Percentiles rank a stretch among this genome's conserved stretches.
Evolutionary conservation across 35 echinoderm and acorn worm genomes (phyloP).

Genomic region (Ptychodera flava): DNA sequence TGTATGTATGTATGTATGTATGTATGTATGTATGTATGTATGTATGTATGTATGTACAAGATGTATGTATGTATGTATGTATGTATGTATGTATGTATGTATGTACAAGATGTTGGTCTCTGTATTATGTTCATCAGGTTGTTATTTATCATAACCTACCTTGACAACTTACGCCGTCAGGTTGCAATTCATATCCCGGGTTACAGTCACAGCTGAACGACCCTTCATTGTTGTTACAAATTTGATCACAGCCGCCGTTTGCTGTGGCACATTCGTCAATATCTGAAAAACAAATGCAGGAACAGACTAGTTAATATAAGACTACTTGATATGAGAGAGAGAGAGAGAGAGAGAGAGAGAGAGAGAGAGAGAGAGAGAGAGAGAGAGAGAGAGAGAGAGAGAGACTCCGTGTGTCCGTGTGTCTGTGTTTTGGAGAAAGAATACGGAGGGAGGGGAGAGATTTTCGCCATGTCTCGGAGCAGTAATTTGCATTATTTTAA

Average conservation of each 20-base stretch:
- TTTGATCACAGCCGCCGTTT: neutral
- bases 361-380: neutral
- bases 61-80: neutral
- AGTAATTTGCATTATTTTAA: no score
- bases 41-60: neutral
- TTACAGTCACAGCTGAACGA: neutral
- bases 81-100: neutral
- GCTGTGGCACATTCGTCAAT: neutral
- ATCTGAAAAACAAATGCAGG: neutral
- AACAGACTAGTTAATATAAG: neutral
- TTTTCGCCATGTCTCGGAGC: no score
- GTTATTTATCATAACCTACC: neutral
- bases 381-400: neutral
- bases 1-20: neutral
- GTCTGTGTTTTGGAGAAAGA: neutral
- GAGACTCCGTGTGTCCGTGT: neutral
- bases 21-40: neutral
- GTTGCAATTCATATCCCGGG: neutral
- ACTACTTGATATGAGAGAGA: no score
- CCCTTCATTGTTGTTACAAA: neutral
- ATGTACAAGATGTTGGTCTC: neutral
- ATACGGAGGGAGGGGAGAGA: neutral
- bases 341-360: neutral
- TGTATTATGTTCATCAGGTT: neutral
- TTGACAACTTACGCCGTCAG: neutral